Conservation (phyloP, 2,888 invertebrate genomes). For the Acanthosepion esculentum region DNA sequence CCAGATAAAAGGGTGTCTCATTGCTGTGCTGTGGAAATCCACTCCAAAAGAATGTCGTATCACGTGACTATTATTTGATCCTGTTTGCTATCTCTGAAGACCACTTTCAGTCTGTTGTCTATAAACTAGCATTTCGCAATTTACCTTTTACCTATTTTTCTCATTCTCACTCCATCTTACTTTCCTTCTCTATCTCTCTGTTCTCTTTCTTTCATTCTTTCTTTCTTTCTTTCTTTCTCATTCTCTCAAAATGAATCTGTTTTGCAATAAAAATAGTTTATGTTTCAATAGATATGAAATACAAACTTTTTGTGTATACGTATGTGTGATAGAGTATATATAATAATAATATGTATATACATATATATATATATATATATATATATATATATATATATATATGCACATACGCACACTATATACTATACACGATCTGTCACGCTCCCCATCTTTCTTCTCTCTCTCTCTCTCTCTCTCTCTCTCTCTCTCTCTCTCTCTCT, state of each 20-base stretch:
- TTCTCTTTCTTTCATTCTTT: not conserved
- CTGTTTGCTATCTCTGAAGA: not conserved
- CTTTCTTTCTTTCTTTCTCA: not conserved
- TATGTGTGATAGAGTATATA: too few relatives aligned
- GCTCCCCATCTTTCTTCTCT: not conserved
- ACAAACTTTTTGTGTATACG: too few relatives aligned
- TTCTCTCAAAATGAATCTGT: not conserved
- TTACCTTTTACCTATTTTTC: not conserved
- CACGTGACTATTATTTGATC: not conserved
- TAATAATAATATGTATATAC: too few relatives aligned
- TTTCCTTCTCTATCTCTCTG: not conserved
- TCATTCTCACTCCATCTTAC: too few relatives aligned
- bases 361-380: too few relatives aligned
- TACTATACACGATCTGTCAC: too few relatives aligned
- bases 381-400: too few relatives aligned
- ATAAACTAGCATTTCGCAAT: not conserved
- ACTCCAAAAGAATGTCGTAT: not conserved
- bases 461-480: constrained; percentile 16
- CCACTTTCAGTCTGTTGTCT: not conserved
- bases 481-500: not conserved
- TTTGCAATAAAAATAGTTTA: too few relatives aligned
- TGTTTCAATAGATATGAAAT: too few relatives aligned
- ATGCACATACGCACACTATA: too few relatives aligned
- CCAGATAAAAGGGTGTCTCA: not conserved
- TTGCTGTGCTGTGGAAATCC: not conserved